Evolutionary conservation across 2,113 vertebrate species (phyloP).

Genomic region (Anoplopoma fimbria): DNA sequence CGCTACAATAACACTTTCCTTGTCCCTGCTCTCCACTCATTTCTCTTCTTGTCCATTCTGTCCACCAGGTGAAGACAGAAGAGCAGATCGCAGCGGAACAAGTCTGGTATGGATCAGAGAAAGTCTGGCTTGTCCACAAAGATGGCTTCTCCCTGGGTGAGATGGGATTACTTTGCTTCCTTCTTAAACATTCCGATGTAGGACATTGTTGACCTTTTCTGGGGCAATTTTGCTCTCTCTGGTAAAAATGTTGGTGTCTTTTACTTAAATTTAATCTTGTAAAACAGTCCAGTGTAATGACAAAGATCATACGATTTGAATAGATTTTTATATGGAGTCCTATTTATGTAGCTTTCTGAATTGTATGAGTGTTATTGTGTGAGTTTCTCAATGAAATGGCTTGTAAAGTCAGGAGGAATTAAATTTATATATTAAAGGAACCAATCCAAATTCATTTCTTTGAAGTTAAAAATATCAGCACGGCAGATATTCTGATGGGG

Average conservation of each 20-base stretch:
- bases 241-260: background rate
- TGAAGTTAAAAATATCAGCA: background rate
- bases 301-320: background rate
- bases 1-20: background rate
- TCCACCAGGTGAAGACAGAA: constrained; percentile 91
- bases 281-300: background rate
- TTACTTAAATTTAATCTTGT: background rate
- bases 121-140: constrained; percentile 97
- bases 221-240: background rate
- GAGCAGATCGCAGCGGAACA: constrained; percentile 95
- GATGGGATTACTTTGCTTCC: constrained; percentile 9
- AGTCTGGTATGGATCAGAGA: constrained; percentile 96
- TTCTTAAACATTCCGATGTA: background rate
- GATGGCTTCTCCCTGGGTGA: constrained; percentile 97
- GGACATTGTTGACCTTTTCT: background rate
- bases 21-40: background rate
- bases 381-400: background rate
- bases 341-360: background rate
- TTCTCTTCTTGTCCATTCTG: constrained; percentile 18
- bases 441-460: background rate
- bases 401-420: background rate
- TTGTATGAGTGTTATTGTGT: background rate
- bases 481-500: background rate
- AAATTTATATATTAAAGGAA: background rate
- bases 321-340: background rate